phyloP scores from a whole-genome alignment of 2,888 invertebrate genomes.

The Eilema sororculum region DNA sequence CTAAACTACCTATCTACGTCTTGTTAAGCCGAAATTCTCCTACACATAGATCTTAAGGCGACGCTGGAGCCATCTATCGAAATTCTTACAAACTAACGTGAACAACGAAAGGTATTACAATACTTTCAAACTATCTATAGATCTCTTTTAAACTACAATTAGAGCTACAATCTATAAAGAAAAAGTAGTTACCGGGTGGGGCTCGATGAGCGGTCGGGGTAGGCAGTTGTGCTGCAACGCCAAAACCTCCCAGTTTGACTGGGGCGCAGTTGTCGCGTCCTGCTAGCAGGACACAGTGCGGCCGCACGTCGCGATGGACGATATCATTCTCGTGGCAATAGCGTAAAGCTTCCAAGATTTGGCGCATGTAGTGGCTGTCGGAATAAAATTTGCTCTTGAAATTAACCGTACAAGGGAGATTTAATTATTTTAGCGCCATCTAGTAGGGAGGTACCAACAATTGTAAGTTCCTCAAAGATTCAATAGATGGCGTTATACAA shows the following conservation, averaged over 20 bases:
- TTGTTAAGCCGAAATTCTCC: too few relatives aligned
- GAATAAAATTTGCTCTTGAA: not conserved
- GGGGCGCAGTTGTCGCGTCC: conserved; percentile 99
- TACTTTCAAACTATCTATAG: too few relatives aligned
- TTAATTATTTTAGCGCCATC: not conserved
- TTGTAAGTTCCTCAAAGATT: not conserved
- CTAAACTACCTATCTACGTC: too few relatives aligned
- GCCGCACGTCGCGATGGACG: conserved; percentile 98
- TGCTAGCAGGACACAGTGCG: conserved; percentile 98
- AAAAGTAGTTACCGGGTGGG: conserved; percentile 67
- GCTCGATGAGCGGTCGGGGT: conserved; percentile 88
- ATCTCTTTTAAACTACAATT: not conserved
- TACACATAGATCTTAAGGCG: too few relatives aligned
- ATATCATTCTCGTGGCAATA: conserved; percentile 99
- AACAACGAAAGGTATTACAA: too few relatives aligned
- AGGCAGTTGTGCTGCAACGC: conserved; percentile 97
- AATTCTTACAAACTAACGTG: too few relatives aligned
- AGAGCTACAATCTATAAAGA: conserved; percentile 41
- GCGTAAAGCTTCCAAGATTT: conserved; percentile 97
- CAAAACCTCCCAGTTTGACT: conserved; percentile 98
- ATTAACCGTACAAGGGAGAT: not conserved
- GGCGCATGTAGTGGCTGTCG: conserved; percentile 98
- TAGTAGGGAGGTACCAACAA: not conserved
- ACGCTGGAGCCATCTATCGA: too few relatives aligned
- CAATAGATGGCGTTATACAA: not conserved